phyloP scores from a whole-genome alignment of 1,140 invertebrate genomes.

The Chelonus insularis region DNA sequence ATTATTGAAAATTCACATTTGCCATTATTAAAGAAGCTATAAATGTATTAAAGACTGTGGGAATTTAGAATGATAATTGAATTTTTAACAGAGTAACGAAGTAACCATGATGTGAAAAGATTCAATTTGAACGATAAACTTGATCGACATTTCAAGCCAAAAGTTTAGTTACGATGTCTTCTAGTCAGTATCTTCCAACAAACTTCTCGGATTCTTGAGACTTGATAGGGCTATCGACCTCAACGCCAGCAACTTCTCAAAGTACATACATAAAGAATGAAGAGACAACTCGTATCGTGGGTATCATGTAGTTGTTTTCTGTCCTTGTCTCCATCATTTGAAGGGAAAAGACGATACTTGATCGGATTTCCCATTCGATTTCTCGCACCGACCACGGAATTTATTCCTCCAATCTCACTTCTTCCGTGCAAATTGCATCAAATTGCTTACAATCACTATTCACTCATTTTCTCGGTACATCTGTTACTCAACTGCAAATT shows the following conservation, averaged over 20 bases:
- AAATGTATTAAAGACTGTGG: no score
- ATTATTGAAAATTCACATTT: no score
- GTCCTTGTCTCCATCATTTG: conserved; percentile 8
- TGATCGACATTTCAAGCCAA: conserved; percentile 10
- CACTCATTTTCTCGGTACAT: conserved; percentile 1
- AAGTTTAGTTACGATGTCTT: conserved; percentile 1
- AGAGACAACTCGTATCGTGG: conserved; percentile 15
- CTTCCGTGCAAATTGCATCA: conserved; percentile 15
- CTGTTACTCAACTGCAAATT: conserved; percentile 9
- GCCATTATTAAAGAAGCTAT: no score
- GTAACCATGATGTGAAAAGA: not conserved
- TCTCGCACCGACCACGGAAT: not conserved
- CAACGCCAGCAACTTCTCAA: conserved; percentile 27
- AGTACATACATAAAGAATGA: conserved; percentile 33
- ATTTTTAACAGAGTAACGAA: not conserved
- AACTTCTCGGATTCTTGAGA: conserved; percentile 27
- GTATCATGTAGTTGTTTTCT: not conserved
- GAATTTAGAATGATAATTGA: not conserved
- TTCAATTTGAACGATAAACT: conserved; percentile 8
- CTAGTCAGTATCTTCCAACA: conserved; percentile 16
- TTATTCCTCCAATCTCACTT: conserved; percentile 5
- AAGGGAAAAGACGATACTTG: conserved; percentile 7
- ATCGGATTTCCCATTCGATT: conserved; percentile 14
- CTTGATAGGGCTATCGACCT: conserved; percentile 32
- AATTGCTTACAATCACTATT: conserved; percentile 10